phyloP scores from a whole-genome alignment of 2,888 invertebrate genomes.

The Pocota personata region DNA sequence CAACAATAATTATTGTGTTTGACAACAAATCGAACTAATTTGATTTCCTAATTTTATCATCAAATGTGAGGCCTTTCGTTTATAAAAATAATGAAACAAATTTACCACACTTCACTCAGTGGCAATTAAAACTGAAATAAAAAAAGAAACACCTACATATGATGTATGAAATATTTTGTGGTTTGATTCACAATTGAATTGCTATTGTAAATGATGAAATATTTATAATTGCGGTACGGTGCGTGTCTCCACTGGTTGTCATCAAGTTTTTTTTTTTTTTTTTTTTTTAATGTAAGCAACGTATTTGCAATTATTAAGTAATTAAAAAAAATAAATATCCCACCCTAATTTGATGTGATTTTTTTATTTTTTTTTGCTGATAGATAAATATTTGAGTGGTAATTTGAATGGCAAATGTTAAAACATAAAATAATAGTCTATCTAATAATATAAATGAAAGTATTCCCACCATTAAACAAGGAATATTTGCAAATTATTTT shows the following conservation, averaged over 20 bases:
- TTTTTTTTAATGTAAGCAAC: background rate
- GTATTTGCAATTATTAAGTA: conserved; percentile 20
- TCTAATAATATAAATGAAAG: background rate
- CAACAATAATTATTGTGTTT: too few species aligned
- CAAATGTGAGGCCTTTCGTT: too few species aligned
- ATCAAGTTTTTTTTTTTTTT: too few species aligned
- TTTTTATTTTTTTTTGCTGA: too few species aligned
- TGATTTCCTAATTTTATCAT: too few species aligned
- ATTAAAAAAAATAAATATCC: background rate
- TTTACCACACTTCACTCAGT: too few species aligned
- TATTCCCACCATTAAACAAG: background rate
- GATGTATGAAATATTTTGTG: background rate
- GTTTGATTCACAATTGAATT: background rate
- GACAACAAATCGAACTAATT: too few species aligned
- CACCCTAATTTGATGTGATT: too few species aligned
- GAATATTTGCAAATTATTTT: background rate
- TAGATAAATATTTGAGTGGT: too few species aligned
- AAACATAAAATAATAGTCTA: background rate
- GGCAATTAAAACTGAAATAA: too few species aligned
- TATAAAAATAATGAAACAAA: too few species aligned
- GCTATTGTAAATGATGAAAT: background rate
- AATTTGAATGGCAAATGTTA: background rate
- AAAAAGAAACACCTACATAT: too few species aligned
- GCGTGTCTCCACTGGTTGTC: background rate
- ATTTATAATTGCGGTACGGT: conserved; percentile 4